These are phyloP conservation scores for Rafetus swinhoei DNA, from an alignment of 2,113 vertebrate species.

Conservation along the genomic window DNA sequence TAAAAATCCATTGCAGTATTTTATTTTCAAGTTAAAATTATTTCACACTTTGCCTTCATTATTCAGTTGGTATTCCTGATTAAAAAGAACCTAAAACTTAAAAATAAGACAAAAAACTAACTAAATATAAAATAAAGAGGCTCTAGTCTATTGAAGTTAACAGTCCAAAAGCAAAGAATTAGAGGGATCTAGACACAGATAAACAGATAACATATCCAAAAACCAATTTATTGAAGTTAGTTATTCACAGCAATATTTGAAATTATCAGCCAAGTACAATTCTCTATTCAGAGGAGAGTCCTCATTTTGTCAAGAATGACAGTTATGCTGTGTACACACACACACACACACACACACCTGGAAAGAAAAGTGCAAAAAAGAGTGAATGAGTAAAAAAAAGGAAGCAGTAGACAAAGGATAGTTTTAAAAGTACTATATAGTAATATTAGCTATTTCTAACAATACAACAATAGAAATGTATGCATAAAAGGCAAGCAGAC, in stretches of 20 bases:
- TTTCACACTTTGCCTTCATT: not conserved
- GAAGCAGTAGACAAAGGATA: not conserved
- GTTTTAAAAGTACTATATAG: not conserved
- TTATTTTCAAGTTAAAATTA: not conserved
- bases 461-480: not conserved
- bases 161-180: not conserved
- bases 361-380: not conserved
- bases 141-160: not conserved
- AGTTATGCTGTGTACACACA: not conserved
- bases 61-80: not conserved
- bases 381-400: not conserved
- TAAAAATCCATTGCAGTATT: not conserved
- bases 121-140: not conserved
- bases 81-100: not conserved
- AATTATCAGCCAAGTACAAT: conserved; percentile 3
- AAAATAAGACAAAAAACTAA: not conserved
- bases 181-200: not conserved
- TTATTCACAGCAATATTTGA: not conserved
- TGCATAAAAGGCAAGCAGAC: not conserved
- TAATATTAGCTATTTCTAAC: not conserved
- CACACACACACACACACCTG: not conserved
- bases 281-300: conserved; percentile 7
- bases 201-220: not conserved
- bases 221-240: not conserved
- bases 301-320: conserved; percentile 9